phyloP scores from a whole-genome alignment of 2,888 invertebrate species.

The Acrobasis suavella region DNA sequence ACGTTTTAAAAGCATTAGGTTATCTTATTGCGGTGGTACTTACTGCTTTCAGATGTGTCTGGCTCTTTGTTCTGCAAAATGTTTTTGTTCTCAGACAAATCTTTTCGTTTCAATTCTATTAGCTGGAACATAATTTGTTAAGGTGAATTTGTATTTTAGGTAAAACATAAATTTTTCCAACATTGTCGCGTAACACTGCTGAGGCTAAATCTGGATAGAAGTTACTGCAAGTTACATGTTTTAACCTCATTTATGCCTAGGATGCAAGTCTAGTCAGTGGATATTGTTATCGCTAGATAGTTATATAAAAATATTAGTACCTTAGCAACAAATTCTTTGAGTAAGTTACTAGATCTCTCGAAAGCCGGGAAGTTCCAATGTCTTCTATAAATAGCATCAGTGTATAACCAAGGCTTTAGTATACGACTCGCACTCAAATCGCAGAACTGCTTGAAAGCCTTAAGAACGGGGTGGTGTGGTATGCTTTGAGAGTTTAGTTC shows the following conservation, averaged over 20 bases:
- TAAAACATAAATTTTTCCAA: no score
- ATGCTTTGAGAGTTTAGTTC: slow-evolving; percentile 32
- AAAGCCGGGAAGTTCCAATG: background rate
- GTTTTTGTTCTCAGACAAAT: slow-evolving; percentile 22
- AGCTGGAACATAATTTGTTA: slow-evolving; percentile 22
- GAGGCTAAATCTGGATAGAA: no score
- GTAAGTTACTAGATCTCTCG: background rate
- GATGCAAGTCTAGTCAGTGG: no score
- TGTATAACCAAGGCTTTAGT: slow-evolving; percentile 8
- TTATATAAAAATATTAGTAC: background rate
- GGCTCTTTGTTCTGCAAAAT: background rate
- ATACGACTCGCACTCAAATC: background rate
- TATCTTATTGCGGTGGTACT: background rate
- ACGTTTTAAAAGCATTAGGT: no score
- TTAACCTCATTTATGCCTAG: no score
- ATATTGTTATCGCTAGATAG: no score
- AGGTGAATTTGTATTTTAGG: background rate
- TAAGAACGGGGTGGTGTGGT: slow-evolving; percentile 29
- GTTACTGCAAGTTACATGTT: no score
- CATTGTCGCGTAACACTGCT: no score
- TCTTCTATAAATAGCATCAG: background rate
- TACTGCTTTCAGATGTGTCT: background rate
- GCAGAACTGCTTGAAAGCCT: slow-evolving; percentile 13
- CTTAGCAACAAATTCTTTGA: slow-evolving; percentile 16
- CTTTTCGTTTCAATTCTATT: slow-evolving; percentile 29